Conservation (phyloP, 2,888 invertebrate species). For the Callimorpha dominula region DNA sequence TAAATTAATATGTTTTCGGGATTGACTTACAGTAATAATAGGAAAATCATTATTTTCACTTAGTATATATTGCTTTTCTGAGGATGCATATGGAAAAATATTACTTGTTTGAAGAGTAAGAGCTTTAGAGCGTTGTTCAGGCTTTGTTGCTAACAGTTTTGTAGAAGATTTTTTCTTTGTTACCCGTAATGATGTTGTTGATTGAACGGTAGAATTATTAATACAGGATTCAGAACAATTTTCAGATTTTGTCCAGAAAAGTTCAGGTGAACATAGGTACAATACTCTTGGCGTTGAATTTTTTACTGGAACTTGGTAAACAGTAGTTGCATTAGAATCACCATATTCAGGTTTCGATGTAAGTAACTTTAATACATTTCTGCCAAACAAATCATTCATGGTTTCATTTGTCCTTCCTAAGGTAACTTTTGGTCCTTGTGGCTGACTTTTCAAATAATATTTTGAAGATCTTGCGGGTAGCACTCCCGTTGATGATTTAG, state of each 20-base stretch:
- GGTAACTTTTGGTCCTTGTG: background rate
- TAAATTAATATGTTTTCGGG: background rate
- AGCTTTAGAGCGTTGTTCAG: background rate
- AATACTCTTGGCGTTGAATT: constrained; percentile 1
- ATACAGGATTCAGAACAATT: background rate
- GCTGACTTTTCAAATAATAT: background rate
- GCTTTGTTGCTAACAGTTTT: background rate
- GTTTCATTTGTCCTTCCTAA: background rate
- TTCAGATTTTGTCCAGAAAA: background rate
- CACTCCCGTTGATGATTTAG: background rate
- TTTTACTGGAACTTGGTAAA: background rate
- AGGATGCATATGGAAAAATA: background rate
- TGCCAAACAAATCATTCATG: background rate
- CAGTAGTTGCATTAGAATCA: constrained; percentile 1
- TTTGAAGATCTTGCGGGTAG: background rate
- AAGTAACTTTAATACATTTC: background rate
- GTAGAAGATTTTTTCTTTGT: background rate
- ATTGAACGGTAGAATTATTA: background rate
- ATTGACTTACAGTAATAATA: constrained; percentile 1
- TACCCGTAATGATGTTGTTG: background rate
- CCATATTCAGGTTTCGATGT: background rate
- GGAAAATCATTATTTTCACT: background rate
- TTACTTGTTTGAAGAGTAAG: background rate
- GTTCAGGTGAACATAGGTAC: background rate
- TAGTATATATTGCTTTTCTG: background rate